Evolutionary conservation across 2,113 vertebrate species (phyloP), one percentile per base, ranked within the genome.

Genomic region (Grammomys surdaster): DNA sequence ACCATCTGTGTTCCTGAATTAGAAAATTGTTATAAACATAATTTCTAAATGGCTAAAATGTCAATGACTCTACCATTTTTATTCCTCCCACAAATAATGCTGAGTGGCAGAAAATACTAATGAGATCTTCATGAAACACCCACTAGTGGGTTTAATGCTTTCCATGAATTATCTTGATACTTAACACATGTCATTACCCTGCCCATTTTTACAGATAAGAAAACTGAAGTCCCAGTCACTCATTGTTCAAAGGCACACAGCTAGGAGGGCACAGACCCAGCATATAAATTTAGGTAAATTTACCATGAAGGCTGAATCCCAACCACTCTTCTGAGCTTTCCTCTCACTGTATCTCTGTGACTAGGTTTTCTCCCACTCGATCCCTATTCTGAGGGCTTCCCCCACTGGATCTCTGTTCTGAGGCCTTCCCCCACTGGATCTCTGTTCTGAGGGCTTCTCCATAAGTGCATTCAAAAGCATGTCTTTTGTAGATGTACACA

Each of bases 31-130:
- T 65, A 56, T 87, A 51, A 75, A 24, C 26, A 77, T 26, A 87
- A 92, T 89, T 95, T 78, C 51, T 48, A 95, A 91, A 46, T 76
- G n/a, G 16, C 20, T 93, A 31, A 95, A 65, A 56, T 92, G 80
- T 80, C 48, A 73, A 7, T 95, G 46, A 56, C 36, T 51, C 40
- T 63, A 10, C 67, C 63, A 87, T 87, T 67, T 72, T 82, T 22
- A 11, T 67, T 46, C 28, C 12, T 16, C 12, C 33, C 67, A 54
- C 67, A 88, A 72, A 87, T 31, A 67, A 54, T n/a, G 22, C 63
- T 28, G 17, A 91, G 40, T 43, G 0, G 24, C 40, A 96, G 36
- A 46, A 70, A 88, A 63, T 65, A 80, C 70, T 90, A 26, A 56
- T 4, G 14, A 48, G 60, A 77, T 78, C 54, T 72, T 89, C 33